Percentiles rank a stretch among this genome's conserved stretches.
phyloP scores from a whole-genome alignment of 92 coral and sea anemone genomes.

The Paramuricea clavata region DNA sequence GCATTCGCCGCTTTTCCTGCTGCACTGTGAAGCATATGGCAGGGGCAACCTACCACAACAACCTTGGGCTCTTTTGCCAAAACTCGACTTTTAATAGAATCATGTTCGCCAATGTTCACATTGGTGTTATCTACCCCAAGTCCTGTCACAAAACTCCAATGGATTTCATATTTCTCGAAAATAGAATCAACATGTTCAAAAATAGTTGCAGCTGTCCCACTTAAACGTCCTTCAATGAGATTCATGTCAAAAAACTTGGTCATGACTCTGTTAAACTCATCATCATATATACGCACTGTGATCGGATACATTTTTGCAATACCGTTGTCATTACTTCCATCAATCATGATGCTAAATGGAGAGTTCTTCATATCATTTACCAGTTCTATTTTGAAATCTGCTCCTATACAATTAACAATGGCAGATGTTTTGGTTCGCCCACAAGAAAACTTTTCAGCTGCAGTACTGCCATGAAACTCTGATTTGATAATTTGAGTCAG shows the following conservation, averaged over 20 bases:
- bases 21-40: conserved; percentile 74
- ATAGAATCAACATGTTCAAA: conserved; percentile 59
- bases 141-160: conserved; percentile 64
- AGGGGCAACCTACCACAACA: conserved; percentile 70
- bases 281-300: conserved; percentile 67
- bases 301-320: conserved; percentile 65
- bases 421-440: conserved; percentile 67
- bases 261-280: conserved; percentile 59
- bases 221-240: conserved; percentile 53
- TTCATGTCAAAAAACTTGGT: conserved; percentile 63
- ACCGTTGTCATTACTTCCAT: conserved; percentile 72
- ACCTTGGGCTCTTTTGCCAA: conserved; percentile 55
- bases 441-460: conserved; percentile 51
- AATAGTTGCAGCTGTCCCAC: conserved; percentile 66
- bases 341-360: conserved; percentile 71
- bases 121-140: conserved; percentile 75
- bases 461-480: conserved; percentile 71
- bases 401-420: conserved; percentile 61
- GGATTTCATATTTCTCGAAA: conserved; percentile 44
- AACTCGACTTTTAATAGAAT: conserved; percentile 65
- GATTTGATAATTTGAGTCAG: conserved; percentile 65
- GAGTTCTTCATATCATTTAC: conserved; percentile 63
- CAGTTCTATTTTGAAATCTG: conserved; percentile 53
- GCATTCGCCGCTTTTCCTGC: conserved; percentile 66
- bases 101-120: conserved; percentile 66